Evolutionary conservation across 2,888 invertebrate species (phyloP).

Genomic region (Mythimna pallens): DNA sequence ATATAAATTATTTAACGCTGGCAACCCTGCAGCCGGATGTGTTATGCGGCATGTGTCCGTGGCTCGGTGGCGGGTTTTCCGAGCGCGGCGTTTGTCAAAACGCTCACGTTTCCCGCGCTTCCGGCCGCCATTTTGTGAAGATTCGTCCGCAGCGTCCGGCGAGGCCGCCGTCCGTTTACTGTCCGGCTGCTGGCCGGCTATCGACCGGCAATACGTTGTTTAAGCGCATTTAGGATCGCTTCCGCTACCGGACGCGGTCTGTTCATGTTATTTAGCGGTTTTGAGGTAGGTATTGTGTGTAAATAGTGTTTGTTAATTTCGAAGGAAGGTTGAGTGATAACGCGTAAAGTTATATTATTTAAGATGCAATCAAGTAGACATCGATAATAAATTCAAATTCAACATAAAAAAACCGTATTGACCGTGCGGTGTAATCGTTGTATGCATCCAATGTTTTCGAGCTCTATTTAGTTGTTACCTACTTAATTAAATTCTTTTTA

Average conservation of each 20-base stretch:
- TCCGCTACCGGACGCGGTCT: constrained; percentile 69
- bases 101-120: constrained; percentile 87
- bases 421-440: background rate
- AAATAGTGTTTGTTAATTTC: constrained; percentile 22
- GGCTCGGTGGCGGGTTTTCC: constrained; percentile 76
- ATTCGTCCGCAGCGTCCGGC: constrained; percentile 84
- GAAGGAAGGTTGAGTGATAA: background rate
- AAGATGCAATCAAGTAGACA: background rate
- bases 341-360: background rate
- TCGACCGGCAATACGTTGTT: constrained; percentile 86
- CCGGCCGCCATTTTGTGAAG: constrained; percentile 89
- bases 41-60: constrained; percentile 80
- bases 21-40: constrained; percentile 72
- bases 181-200: constrained; percentile 79
- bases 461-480: background rate
- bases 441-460: background rate
- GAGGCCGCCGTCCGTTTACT: constrained; percentile 72
- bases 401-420: background rate
- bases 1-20: constrained; percentile 56
- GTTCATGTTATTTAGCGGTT: constrained; percentile 57
- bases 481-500: background rate
- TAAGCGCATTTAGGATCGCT: constrained; percentile 86
- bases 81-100: constrained; percentile 86
- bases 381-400: background rate
- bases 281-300: constrained; percentile 4